Evolutionary conservation across 2,797 vertebrate species (phyloP), one percentile per base, ranked within the genome.

Genomic region (Pelodytes ibericus): DNA sequence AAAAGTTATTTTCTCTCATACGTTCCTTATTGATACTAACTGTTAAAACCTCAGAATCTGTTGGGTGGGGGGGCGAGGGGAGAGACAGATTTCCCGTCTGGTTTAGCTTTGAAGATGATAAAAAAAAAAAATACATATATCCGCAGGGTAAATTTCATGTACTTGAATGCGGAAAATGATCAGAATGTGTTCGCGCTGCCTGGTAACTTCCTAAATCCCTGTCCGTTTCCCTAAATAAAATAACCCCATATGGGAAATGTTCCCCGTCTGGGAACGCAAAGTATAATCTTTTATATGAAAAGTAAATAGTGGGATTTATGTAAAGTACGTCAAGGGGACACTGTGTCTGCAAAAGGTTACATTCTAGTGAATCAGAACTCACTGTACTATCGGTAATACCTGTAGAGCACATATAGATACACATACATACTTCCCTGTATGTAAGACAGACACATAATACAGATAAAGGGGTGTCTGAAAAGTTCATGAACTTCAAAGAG

Each of bases 21-120:
- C 76, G 73, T 79, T 79, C 76, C 44, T 61, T 73, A 79, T 79
- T 79, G 70, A 79, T 79, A 70, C 71, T 36, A 30, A 51, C 57
- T 53, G 76, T 73, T 72, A 51, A 72, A 77, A 67, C 62, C 61
- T 27, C 62, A 67, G 56, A 72, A 60, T 60, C 51, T 25, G 6
- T 6, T 31, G 30, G 62, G 62, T 29, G 51, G 39, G 62, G 63
- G 41, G 44, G 39, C 53, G 63, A 68, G 39, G 62, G 63, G 41
- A 31, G 39, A 61, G 63, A 68, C 57, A 73, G 63, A 72, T 79
- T 79, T 72, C 72, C 70, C 20, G 44, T 79, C 71, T 72, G 63
- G 76, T 56, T 73, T 63, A 68, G 31, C 75, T 79, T 79, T 79
- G 76, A 79, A 68, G 70, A 62, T 68, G 71, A 79, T 68, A 72